Evolutionary conservation across 2,797 vertebrate genomes (phyloP).

Genomic region (Thripadectes ignobilis): DNA sequence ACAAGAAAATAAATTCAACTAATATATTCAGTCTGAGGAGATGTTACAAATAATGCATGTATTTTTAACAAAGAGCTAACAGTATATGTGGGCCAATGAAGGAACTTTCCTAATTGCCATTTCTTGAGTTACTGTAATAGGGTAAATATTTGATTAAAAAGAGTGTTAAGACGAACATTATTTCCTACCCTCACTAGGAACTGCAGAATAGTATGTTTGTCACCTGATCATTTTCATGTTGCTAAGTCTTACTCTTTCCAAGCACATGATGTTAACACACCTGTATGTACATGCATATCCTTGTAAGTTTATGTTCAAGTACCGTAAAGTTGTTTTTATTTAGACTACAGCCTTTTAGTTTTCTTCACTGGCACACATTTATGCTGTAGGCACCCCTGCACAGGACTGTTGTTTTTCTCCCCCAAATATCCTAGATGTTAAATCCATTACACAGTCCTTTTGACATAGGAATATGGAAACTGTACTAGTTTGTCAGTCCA

Average conservation of each 20-base stretch:
- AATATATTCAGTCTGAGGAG: neutral
- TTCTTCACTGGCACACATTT: neutral
- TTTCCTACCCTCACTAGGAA: neutral
- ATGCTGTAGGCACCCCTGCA: neutral
- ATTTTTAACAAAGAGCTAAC: neutral
- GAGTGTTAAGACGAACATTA: neutral
- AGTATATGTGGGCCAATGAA: neutral
- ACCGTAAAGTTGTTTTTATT: neutral
- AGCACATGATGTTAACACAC: neutral
- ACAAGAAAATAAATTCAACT: neutral
- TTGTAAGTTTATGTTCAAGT: neutral
- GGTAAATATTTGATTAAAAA: neutral
- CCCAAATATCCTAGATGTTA: fast-evolving
- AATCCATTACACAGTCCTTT: neutral
- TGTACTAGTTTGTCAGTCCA: neutral
- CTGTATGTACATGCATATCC: neutral
- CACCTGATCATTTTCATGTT: neutral
- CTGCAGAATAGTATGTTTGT: neutral
- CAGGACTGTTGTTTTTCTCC: fast-evolving
- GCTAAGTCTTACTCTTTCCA: neutral
- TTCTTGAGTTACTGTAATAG: neutral
- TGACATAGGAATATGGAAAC: neutral
- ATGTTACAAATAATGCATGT: neutral
- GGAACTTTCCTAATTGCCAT: neutral
- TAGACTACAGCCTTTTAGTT: neutral